Base-by-base conservation (phyloP, 2,888 invertebrate genomes). In the Coremacera marginata region DNA sequence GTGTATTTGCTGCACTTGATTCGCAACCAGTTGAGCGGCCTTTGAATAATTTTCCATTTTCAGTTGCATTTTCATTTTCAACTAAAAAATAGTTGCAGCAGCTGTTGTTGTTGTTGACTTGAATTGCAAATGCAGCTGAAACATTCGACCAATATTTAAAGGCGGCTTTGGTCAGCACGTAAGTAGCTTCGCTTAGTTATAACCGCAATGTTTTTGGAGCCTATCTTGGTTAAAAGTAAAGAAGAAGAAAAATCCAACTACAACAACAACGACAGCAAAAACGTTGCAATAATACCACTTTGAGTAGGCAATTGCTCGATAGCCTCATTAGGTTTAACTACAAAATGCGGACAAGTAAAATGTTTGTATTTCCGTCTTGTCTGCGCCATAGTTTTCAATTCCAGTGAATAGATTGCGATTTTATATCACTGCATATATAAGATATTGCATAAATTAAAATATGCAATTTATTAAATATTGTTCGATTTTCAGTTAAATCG, bases 221-320 rank as follows among this genome's bases (percentile, higher is more conserved):
- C 63, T 55, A 16, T n/a, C 49, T 70, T 77, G 65, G 70, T 51
- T 3, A 67, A 76, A 31, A 55, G n/a, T 68, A 51, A 7, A 76
- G 76, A 74, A 25, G 80, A 83, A 83, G 78, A 72, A 78, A 80
- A 82, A 82, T 81, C 75, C 77, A 57, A 75, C 77, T n/a, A 70
- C 14, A 75, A 14, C 52, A 70, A 31, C 55, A 70, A n/a, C n/a
- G n/a, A 75, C 22, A n/a, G 9, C 11, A 67, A 67, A 37, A 67
- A 37, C 25, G 25, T 9, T 25, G 19, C n/a, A 1, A 52, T 7
- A 37, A 7, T 37, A 8, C 37, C 37, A 37, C 37, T 37, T 37
- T 37, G 37, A 8, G 5, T 8, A 37, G 37, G 4, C 37, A 37
- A 44, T 44, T 44, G 44, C 14, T 4, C 44, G 7, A 2, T 44